Evolutionary conservation across 2,797 vertebrate species (phyloP), one percentile per base, ranked within the genome.

Genomic region (Peromyscus eremicus): DNA sequence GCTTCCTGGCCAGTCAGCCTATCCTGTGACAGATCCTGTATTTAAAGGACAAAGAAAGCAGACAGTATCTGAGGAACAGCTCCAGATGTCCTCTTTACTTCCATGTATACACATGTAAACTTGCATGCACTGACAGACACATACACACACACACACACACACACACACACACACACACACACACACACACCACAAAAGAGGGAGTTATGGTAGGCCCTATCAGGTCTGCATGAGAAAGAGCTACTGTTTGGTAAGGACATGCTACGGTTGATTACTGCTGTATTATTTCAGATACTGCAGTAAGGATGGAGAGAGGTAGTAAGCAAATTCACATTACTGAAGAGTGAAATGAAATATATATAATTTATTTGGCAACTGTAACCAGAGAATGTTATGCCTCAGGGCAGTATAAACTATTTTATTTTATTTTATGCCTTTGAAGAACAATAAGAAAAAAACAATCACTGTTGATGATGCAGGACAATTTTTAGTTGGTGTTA

Each of bases 381-480:
- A 60, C 1, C 29, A 95, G 93, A 83, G 86, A 92, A 87, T 27
- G 94, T 73, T 84, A 46, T 85, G 21, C 52, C 16, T 94, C 62
- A 64, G 92, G 37, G 32, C 10, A 70, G 46, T 12, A 82, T 70
- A 97, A 96, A 86, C 1, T n/a, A 76, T 43, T 8, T 21, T 77
- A 77, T 71, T 85, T 62, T 43, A 84, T 84, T 80, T 92, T 17
- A 96, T 49, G 11, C 3, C 84, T 96, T 96, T 70, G 89, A 92
- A 89, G 81, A 89, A 34, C 43, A 79, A 11, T 9, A 66, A 76
- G 25, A 96, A 57, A 29, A 29, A 92, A 76, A 19, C 29, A 55
- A 49, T 75, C 57, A 2, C 27, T 4, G 16, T 6, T 40, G 19
- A 60, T 13, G 25, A 79, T 12, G 5, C 34, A 75, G 83, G 86